These are phyloP conservation scores for Calephelis perditalis DNA, from an alignment of 2,888 invertebrate genomes.

Conservation along the genomic window DNA sequence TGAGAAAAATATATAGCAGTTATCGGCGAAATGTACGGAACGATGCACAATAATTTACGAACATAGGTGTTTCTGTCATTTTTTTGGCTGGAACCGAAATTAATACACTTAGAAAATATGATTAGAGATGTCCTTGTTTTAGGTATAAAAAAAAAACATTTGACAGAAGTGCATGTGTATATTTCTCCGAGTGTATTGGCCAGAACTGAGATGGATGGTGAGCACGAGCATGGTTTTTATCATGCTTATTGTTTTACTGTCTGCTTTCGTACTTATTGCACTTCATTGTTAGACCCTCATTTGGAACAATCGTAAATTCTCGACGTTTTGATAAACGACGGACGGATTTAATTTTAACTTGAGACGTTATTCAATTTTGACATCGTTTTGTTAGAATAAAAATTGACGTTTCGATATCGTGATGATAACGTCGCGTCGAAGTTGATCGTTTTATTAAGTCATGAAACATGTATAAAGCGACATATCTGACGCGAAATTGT, in stretches of 20 bases:
- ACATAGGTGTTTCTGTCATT: no score
- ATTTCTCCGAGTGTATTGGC: no score
- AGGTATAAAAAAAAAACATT: no score
- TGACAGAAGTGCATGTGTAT: no score
- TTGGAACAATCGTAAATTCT: conserved; percentile 29
- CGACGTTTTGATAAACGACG: conserved; percentile 26
- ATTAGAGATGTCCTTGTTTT: no score
- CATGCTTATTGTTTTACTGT: conserved; percentile 27
- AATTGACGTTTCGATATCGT: background rate
- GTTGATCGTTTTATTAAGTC: background rate
- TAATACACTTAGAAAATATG: no score
- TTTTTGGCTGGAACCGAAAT: no score
- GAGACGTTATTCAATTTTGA: conserved; percentile 4
- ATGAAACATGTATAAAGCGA: background rate
- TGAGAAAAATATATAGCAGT: no score
- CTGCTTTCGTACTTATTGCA: conserved; percentile 37
- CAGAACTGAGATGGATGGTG: background rate
- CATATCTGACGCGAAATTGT: no score
- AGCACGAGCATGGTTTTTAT: background rate
- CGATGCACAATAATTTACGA: no score
- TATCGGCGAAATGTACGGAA: no score
- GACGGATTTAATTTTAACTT: background rate
- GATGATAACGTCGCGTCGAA: background rate
- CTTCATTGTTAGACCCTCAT: conserved; percentile 44
- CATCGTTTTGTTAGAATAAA: conserved; percentile 1